Conservation (phyloP, 2,888 invertebrate genomes). For the Tuta absoluta region DNA sequence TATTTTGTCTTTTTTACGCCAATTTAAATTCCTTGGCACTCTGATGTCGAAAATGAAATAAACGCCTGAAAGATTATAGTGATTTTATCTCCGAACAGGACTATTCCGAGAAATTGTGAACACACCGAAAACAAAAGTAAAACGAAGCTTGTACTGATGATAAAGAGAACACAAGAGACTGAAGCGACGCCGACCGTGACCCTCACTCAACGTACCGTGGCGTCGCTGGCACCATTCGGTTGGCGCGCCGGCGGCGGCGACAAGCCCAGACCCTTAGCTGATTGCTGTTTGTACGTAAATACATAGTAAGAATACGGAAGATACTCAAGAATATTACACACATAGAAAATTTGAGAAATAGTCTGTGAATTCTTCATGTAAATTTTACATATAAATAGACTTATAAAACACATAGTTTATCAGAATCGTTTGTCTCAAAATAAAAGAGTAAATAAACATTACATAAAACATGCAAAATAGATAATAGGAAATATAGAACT, state of each 20-base stretch:
- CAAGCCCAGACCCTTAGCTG: slow-evolving; percentile 71
- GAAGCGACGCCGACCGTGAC: not conserved
- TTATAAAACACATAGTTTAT: not conserved
- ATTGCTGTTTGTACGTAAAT: slow-evolving; percentile 49
- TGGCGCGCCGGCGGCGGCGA: slow-evolving; percentile 66
- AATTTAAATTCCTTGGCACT: too few species aligned
- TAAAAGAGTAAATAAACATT: not conserved
- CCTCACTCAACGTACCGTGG: slow-evolving; percentile 56
- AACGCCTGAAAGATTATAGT: too few species aligned
- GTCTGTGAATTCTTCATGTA: not conserved
- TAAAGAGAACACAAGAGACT: not conserved
- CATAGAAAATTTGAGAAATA: not conserved
- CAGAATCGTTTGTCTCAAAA: not conserved
- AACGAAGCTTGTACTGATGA: slow-evolving; percentile 3
- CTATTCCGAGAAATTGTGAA: not conserved
- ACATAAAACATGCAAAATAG: slow-evolving; percentile 5
- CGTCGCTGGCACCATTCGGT: slow-evolving; percentile 51
- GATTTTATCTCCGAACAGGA: not conserved
- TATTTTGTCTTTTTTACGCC: too few species aligned
- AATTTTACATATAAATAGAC: not conserved
- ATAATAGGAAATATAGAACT: not conserved
- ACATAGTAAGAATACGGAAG: slow-evolving; percentile 20
- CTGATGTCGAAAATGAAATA: too few species aligned
- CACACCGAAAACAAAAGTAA: not conserved
- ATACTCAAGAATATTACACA: not conserved